Conservation (phyloP, 92 coral and sea anemone genomes). For the Palythoa caribaeorum region DNA sequence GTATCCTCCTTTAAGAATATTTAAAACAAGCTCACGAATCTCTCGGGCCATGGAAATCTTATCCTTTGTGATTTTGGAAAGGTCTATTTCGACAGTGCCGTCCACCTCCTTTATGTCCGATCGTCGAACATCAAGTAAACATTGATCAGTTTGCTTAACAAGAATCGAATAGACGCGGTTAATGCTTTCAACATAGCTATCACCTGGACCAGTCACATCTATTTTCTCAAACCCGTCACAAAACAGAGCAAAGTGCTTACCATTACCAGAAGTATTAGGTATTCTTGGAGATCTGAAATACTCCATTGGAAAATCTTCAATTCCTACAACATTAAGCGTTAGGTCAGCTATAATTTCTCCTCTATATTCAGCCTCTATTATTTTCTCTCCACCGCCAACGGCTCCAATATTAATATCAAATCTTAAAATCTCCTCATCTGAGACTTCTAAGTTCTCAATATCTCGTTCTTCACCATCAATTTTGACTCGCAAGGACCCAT, state of each 20-base stretch:
- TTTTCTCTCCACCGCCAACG: not conserved
- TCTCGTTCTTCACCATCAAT: not conserved
- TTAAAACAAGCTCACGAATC: slow-evolving; percentile 19
- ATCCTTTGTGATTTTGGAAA: slow-evolving; percentile 18
- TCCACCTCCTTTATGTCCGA: slow-evolving; percentile 25
- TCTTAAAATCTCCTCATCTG: not conserved
- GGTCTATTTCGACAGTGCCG: not conserved
- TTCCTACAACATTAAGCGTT: slow-evolving; percentile 9
- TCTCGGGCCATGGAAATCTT: not conserved
- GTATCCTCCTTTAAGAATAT: slow-evolving; percentile 42
- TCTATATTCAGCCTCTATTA: not conserved
- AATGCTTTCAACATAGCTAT: slow-evolving; percentile 57
- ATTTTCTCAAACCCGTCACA: not conserved
- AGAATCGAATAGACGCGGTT: slow-evolving; percentile 36
- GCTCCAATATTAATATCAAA: not conserved
- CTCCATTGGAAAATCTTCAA: not conserved
- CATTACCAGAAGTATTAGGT: not conserved
- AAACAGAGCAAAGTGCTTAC: not conserved
- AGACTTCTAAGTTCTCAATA: not conserved
- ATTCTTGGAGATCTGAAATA: not conserved
- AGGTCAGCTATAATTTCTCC: not conserved
- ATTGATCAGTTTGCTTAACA: not conserved
- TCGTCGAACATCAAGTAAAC: not conserved
- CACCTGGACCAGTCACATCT: slow-evolving; percentile 52
- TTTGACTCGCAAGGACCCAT: not conserved